These are phyloP conservation scores for Tillus elongatus DNA, from an alignment of 2,888 invertebrate genomes.

Conservation along the genomic window DNA sequence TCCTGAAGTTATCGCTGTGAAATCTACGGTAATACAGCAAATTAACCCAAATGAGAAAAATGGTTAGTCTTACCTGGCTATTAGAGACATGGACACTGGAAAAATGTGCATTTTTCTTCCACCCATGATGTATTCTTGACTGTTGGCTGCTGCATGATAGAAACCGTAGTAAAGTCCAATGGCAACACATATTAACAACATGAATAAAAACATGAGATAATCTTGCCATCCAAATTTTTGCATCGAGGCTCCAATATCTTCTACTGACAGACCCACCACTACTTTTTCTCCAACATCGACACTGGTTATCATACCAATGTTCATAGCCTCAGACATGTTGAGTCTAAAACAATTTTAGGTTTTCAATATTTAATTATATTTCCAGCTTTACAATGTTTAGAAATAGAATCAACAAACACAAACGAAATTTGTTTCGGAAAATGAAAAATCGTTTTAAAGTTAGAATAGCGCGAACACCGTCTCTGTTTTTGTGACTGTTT, in stretches of 20 bases:
- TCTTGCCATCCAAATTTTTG: conserved; percentile 54
- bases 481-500: not conserved
- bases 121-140: conserved; percentile 70
- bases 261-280: conserved; percentile 28
- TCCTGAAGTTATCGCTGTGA: no score
- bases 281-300: conserved; percentile 27
- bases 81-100: conserved; percentile 75
- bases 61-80: conserved; percentile 78
- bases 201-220: conserved; percentile 67
- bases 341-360: not conserved
- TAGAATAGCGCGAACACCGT: not conserved
- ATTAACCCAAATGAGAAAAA: no score
- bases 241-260: conserved; percentile 33
- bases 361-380: no score
- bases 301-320: conserved; percentile 23
- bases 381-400: no score
- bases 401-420: no score
- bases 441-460: no score
- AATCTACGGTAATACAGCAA: no score
- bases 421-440: no score
- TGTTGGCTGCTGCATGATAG: conserved; percentile 52
- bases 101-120: conserved; percentile 73
- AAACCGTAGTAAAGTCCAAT: conserved; percentile 81
- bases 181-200: conserved; percentile 65
- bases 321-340: conserved; percentile 24